phyloP scores from a whole-genome alignment of 1,140 invertebrate species.

The Coenobita brevimanus region DNA sequence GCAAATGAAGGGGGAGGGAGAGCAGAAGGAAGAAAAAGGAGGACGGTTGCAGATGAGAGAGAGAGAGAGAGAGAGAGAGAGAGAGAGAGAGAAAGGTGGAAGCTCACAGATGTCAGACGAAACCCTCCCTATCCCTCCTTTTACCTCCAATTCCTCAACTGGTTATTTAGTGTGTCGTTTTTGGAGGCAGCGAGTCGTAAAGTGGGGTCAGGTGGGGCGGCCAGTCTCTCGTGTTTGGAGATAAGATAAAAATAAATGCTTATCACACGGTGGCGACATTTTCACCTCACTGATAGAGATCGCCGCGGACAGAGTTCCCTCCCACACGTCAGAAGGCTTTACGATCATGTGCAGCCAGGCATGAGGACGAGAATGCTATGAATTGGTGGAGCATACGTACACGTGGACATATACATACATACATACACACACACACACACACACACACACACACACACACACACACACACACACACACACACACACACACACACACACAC shows the following conservation, averaged over 20 bases:
- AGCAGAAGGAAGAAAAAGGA: too few relatives aligned
- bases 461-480: too few relatives aligned
- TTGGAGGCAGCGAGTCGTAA: too few relatives aligned
- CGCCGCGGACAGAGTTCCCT: constrained; percentile 16
- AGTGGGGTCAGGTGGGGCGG: background rate
- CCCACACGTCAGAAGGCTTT: constrained; percentile 21
- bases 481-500: too few relatives aligned
- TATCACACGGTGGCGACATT: constrained; percentile 3
- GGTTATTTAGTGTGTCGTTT: too few relatives aligned
- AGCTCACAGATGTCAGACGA: background rate
- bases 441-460: too few relatives aligned
- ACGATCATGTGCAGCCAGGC: constrained; percentile 17
- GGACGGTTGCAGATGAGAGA: too few relatives aligned
- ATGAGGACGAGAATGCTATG: constrained; percentile 10
- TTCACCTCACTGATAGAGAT: constrained; percentile 16
- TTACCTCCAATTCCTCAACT: too few relatives aligned
- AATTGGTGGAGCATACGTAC: background rate
- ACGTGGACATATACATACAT: too few relatives aligned
- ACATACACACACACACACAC: too few relatives aligned
- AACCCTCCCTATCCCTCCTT: background rate
- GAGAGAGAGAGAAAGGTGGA: background rate
- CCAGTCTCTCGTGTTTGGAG: too few relatives aligned
- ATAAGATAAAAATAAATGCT: constrained; percentile 14
- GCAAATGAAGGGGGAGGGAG: too few relatives aligned
- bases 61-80: background rate